Base-by-base conservation (phyloP, 1,140 invertebrate genomes). In the Drosophila punjabiensis region DNA sequence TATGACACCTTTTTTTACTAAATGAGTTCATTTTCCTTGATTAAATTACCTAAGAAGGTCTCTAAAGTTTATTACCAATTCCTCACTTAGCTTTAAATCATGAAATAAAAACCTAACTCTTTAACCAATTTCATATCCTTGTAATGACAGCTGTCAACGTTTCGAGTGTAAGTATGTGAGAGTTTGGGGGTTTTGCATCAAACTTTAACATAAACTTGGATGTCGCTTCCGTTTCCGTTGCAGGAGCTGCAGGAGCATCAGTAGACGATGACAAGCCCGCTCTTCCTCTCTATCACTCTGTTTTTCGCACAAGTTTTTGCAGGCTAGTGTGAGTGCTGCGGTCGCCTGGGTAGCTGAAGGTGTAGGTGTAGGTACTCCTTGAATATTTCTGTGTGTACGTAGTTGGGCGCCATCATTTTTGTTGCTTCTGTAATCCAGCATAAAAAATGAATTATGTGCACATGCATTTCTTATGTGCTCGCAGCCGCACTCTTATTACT, bases 371-470 rank as follows among this genome's bases (percentile, higher is more conserved):
- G 43, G n/a, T 52, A n/a, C 39, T 32, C 32, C 62, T 33, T 39
- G 62, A 20, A 20, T 10, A 50, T 50, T 4, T n/a, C n/a, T 28
- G 28, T 28, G 6, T 43, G 63, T 53, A 47, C 53, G 28, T 69
- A 59, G 41, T 56, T 47, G 58, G 53, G 53, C 9, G 47, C 68
- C 68, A 52, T 53, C 68, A 74, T 74, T 74, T 74, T 43, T 74
- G 70, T 62, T 73, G 70, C 80, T 84, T 59, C 82, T 88, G 85
- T 88, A 88, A 88, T 85, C 85, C 82, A 76, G 78, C 79, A 79
- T 88, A 88, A 88, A 88, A 88, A 88, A 88, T 88, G 85, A 88
- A 88, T 88, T 89, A 88, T 88, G 85, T 88, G 85, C 79, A 85
- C 85, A 85, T 88, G 85, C 85, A 88, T 88, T 89, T 88, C 85